These are phyloP conservation scores for Nothobranchius furzeri DNA, from an alignment of 2,113 vertebrate species.

Conservation along the genomic window DNA sequence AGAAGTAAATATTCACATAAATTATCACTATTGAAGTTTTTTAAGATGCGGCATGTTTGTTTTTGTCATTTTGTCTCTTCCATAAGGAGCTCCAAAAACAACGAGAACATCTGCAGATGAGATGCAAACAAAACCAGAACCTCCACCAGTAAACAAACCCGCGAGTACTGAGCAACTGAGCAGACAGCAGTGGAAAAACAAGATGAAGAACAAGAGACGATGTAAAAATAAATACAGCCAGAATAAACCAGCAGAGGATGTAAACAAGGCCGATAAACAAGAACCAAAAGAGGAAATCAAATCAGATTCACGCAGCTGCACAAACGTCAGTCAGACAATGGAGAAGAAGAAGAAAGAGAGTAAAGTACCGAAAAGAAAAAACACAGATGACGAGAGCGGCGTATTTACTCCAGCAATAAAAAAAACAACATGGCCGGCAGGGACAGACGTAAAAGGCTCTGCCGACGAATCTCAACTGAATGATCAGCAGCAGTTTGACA, in stretches of 20 bases:
- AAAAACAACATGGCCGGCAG: conserved; percentile 7
- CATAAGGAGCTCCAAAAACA: conserved; percentile 14
- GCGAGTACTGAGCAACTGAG: conserved; percentile 41
- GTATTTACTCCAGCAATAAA: neutral
- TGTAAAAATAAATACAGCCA: conserved; percentile 76
- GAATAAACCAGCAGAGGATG: conserved; percentile 14
- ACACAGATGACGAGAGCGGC: neutral
- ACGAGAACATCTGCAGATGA: neutral
- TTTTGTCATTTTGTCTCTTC: neutral
- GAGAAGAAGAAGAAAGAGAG: conserved; percentile 4
- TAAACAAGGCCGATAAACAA: conserved; percentile 14
- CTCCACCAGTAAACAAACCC: conserved; percentile 15
- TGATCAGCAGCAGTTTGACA: conserved; percentile 4
- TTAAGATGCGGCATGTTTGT: neutral
- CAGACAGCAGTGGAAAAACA: conserved; percentile 78
- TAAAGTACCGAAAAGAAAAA: conserved; percentile 52
- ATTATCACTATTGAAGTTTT: too few species aligned
- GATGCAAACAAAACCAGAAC: neutral
- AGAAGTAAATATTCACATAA: neutral
- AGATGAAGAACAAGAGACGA: conserved; percentile 77
- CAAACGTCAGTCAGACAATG: neutral
- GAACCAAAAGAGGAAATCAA: conserved; percentile 13
- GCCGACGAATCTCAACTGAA: conserved; percentile 8
- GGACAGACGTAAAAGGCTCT: neutral
- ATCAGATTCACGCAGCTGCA: conserved; percentile 3